Evolutionary conservation across 2,113 vertebrate genomes (phyloP).

Genomic region (Cyprinodon tularosa): DNA sequence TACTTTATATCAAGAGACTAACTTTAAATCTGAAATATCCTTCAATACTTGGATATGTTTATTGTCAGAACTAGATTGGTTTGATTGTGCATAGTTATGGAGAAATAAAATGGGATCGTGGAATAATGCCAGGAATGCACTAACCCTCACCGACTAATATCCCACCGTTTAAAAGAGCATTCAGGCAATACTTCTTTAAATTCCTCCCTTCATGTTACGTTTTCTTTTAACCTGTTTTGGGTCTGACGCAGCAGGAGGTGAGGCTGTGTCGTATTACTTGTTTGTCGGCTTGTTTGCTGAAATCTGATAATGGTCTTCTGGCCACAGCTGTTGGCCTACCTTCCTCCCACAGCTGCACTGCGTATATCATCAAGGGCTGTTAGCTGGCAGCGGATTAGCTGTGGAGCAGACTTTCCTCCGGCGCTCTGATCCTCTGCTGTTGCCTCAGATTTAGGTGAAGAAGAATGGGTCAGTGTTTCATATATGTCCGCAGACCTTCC

Average conservation of each 20-base stretch:
- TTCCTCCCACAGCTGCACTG: constrained; percentile 73
- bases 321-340: constrained; percentile 76
- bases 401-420: constrained; percentile 51
- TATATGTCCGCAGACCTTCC: constrained; percentile 60
- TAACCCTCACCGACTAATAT: background rate
- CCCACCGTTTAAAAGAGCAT: constrained; percentile 37
- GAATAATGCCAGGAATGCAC: constrained; percentile 1
- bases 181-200: constrained; percentile 22
- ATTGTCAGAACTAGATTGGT: too few relatives aligned
- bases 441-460: constrained; percentile 55
- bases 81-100: background rate
- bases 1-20: too few relatives aligned
- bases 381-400: constrained; percentile 71
- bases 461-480: constrained; percentile 63
- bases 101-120: background rate
- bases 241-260: constrained; percentile 54
- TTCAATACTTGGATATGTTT: too few relatives aligned
- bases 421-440: constrained; percentile 54
- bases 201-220: constrained; percentile 19
- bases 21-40: too few relatives aligned
- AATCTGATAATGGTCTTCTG: constrained; percentile 71
- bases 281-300: constrained; percentile 65
- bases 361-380: constrained; percentile 76
- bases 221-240: constrained; percentile 24
- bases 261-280: constrained; percentile 49